Base-by-base conservation (phyloP, 2,113 vertebrate species). In the Hippocampus abdominalis region DNA sequence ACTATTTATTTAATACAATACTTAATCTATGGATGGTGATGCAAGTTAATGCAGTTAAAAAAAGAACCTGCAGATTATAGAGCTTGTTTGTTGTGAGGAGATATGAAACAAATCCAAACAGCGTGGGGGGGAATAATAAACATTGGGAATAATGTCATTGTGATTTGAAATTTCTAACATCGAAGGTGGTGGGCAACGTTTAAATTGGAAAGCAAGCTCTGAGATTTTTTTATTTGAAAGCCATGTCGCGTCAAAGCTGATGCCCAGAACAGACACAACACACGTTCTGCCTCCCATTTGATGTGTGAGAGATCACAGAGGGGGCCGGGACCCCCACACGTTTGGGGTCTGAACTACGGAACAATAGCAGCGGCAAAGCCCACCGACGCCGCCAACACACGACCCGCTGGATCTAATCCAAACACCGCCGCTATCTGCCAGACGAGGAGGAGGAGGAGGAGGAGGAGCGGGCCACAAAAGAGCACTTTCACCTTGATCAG, bases 401-500 rank as follows among this genome's bases (percentile, higher is more conserved):
- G 78, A 74, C 77, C 66, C 44, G 27, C 63, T 66, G 71, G 53
- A 69, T 75, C 74, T 82, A 87, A 89, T 81, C 84, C 83, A 91
- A 90, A 91, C 87, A 90, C 84, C 82, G 66, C 81, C 80, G 66
- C 76, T 81, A 90, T 89, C 88, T 89, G 59, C 69, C 75, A 75
- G 70, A 71, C 60, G 69, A 87, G 87, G 89, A 90, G 90, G 84
- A 80, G 72, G 69, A 87, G 87, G 89, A 90, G 90, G 84, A 80
- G 72, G 75, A 66, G 75, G 77, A 86, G 85, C 40, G 15, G 60
- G 69, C 87, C 75, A 91, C 89, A 90, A 90, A 86, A 83, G 81
- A 60, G 70, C 84, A 92, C 90, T 92, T 92, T 93, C 91, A 88
- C 93, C 89, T 92, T 90, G 86, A 92, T 89, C 85, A 82, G 73